These are phyloP conservation scores for Steinernema khuongi DNA, from an alignment of 1,140 invertebrate species.

Conservation along the genomic window DNA sequence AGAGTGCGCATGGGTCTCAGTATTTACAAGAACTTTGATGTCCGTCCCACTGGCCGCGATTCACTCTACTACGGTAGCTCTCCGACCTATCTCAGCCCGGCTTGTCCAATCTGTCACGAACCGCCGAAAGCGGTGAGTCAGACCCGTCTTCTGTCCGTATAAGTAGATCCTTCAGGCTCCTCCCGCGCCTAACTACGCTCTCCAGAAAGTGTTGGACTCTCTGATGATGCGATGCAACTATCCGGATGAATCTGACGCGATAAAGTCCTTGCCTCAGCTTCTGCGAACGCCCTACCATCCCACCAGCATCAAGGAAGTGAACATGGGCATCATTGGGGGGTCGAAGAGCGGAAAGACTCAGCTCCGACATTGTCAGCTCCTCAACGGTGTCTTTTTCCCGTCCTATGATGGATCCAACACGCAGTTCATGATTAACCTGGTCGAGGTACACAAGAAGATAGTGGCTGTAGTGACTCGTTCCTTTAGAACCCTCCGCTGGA, in stretches of 20 bases:
- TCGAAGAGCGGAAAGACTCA: background rate
- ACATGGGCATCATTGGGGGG: background rate
- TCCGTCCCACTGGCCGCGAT: background rate
- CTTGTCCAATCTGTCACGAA: background rate
- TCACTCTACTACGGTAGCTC: background rate
- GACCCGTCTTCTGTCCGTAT: background rate
- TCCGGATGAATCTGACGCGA: background rate
- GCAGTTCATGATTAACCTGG: background rate
- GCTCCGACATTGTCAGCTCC: conserved; percentile 1
- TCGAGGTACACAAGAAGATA: background rate
- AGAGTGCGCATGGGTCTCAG: background rate
- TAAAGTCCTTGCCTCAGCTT: too few relatives aligned
- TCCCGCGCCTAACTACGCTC: background rate
- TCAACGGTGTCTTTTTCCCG: background rate
- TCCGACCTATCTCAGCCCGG: background rate
- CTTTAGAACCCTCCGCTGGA: background rate
- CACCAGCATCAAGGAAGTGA: background rate
- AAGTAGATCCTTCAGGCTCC: background rate
- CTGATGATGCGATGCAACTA: background rate
- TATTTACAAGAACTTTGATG: background rate
- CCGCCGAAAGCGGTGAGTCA: background rate
- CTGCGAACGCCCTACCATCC: background rate
- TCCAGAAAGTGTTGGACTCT: background rate
- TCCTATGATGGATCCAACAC: background rate
- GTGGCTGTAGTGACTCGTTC: background rate